Conservation (phyloP, 2,797 vertebrate genomes). For the Spondyliosoma cantharus region DNA sequence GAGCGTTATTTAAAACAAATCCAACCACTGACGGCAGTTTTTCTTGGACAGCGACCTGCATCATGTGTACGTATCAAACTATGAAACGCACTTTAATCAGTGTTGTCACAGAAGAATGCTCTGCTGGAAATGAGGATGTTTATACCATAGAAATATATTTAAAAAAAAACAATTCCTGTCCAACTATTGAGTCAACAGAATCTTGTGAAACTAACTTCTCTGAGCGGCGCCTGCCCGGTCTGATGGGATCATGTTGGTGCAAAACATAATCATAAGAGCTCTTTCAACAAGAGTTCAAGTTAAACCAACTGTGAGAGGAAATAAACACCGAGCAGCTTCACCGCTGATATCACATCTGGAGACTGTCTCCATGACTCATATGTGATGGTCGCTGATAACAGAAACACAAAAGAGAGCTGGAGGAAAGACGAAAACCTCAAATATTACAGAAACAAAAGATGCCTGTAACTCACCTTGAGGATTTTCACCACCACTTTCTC, state of each 20-base stretch:
- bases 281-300: not conserved
- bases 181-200: too few species aligned
- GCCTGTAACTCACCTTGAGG: slow-evolving; percentile 90
- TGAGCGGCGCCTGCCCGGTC: not conserved
- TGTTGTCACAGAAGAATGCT: not conserved
- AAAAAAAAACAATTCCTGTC: too few species aligned
- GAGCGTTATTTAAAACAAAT: not conserved
- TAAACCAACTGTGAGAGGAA: not conserved
- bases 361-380: not conserved
- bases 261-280: not conserved
- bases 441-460: not conserved
- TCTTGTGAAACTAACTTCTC: not conserved
- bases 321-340: not conserved
- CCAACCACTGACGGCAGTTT: not conserved
- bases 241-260: not conserved
- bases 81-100: not conserved
- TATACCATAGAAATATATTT: not conserved
- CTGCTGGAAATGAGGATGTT: not conserved
- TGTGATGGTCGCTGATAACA: not conserved
- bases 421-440: not conserved
- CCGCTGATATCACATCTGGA: not conserved
- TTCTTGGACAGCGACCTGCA: not conserved
- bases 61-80: not conserved
- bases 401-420: not conserved
- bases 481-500: slow-evolving; percentile 99